These are phyloP conservation scores for Trichosurus vulpecula DNA, from an alignment of 2,797 vertebrate genomes.

Conservation along the genomic window DNA sequence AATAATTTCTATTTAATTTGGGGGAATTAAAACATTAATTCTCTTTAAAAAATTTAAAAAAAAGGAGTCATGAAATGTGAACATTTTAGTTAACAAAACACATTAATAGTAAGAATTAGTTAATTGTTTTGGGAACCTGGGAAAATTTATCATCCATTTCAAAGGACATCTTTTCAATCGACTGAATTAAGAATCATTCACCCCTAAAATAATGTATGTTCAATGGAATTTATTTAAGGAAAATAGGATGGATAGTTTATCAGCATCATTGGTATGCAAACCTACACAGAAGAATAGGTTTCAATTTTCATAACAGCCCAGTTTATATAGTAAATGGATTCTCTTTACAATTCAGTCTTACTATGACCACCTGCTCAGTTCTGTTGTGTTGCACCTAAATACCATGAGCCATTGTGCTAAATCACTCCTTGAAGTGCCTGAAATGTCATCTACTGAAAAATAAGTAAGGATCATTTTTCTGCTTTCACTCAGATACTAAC, in stretches of 20 bases:
- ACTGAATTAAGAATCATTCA: conserved; percentile 39
- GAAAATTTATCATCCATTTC: no score
- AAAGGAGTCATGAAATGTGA: neutral
- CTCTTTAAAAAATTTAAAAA: neutral
- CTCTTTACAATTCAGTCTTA: conserved; percentile 53
- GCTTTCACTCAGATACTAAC: conserved; percentile 66
- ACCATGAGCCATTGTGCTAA: conserved; percentile 56
- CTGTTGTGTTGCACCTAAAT: conserved; percentile 56
- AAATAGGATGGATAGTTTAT: conserved; percentile 29
- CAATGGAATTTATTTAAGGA: conserved; percentile 50
- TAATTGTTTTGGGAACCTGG: neutral
- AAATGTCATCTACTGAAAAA: conserved; percentile 66
- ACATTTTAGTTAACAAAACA: conserved; percentile 3
- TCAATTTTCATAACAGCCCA: conserved; percentile 52
- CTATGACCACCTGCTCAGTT: conserved; percentile 59
- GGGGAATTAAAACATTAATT: neutral
- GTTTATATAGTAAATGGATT: conserved; percentile 36
- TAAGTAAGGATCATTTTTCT: conserved; percentile 32
- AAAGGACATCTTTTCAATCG: neutral
- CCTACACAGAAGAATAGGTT: conserved; percentile 31
- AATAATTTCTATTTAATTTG: no score
- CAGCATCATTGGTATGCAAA: neutral
- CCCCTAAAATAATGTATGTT: conserved; percentile 28
- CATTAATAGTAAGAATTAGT: neutral
- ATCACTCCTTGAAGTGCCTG: conserved; percentile 59